Base-by-base conservation (phyloP, 2,797 vertebrate genomes). In the Polyboroides typus region DNA sequence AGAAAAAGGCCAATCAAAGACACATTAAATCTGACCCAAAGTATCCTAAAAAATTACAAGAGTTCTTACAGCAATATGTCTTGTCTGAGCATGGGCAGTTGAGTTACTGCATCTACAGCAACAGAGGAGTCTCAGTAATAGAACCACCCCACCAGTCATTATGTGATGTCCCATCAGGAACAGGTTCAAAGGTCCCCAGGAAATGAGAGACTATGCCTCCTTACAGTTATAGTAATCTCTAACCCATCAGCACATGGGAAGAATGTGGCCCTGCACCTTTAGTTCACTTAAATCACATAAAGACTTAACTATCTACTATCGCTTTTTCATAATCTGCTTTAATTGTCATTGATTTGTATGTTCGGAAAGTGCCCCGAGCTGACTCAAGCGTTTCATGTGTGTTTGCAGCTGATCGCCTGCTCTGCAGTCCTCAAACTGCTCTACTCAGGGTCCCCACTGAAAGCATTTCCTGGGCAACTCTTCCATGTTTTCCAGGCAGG, bases 301-400 rank as follows among this genome's bases (percentile, higher is more conserved):
- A 98, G 95, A 93, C 84, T 96, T 94, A 91, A 95, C 88, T 81
- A 90, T 74, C 86, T 78, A 66, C 63, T 96, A 97, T 97, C 96
- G 96, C 79, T 96, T 97, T 97, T 97, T 97, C 96, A 97, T 98
- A 97, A 98, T 98, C 96, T 53, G 2, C 96, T 96, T 96, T 97
- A 95, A 97, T 97, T 97, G 90, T 80, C 97, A 97, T 97, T 97
- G 96, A 97, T 97, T 88, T 89, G 59, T 71, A 25, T 34, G 66
- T 95, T 95, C 75, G 8, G 92, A 89, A 95, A 75, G 64, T 53
- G 63, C 93, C 79, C 38, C 53, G 82, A 91, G 86, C 82, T 86
- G 93, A 95, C 84, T 2, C 3, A 96, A 83, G n/a, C 17, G 3
- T 92, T 74, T 89, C 12, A 19, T 90, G 75, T 70, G 50, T 68